These are phyloP conservation scores for Cossypha polioptera DNA, from an alignment of 2,797 vertebrate species.

Conservation along the genomic window DNA sequence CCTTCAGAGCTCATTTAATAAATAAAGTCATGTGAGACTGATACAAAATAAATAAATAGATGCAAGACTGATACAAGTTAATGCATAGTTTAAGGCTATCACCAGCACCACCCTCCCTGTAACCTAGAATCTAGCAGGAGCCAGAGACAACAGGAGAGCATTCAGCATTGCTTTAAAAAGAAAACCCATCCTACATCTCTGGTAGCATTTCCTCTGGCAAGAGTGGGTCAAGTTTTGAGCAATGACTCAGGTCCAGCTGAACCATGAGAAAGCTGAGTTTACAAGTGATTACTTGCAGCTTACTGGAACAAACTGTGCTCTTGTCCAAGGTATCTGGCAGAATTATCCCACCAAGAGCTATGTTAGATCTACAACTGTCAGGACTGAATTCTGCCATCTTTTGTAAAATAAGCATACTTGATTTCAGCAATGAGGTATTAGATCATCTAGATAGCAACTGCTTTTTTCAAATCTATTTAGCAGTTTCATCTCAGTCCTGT, in stretches of 20 bases:
- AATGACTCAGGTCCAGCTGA: not conserved
- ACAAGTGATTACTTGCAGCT: not conserved
- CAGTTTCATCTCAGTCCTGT: not conserved
- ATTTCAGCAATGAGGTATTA: not conserved
- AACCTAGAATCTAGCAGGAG: not conserved
- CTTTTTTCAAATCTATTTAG: not conserved
- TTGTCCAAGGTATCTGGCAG: not conserved
- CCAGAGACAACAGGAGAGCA: not conserved
- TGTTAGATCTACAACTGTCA: not conserved
- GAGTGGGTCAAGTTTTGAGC: not conserved
- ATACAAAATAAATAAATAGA: not conserved
- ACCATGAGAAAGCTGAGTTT: not conserved
- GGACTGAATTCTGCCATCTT: not conserved
- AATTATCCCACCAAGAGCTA: not conserved
- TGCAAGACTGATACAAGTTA: not conserved
- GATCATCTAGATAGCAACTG: not conserved
- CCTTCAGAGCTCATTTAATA: not conserved
- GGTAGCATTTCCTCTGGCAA: not conserved
- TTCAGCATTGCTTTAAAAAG: not conserved
- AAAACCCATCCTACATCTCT: fast-evolving
- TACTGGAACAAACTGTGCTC: not conserved
- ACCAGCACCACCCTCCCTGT: not conserved
- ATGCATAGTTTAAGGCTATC: not conserved
- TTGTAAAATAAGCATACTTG: not conserved
- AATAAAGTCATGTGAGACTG: not conserved